Conservation (phyloP, 2,797 vertebrate genomes). For the Vireo griseus region DNA sequence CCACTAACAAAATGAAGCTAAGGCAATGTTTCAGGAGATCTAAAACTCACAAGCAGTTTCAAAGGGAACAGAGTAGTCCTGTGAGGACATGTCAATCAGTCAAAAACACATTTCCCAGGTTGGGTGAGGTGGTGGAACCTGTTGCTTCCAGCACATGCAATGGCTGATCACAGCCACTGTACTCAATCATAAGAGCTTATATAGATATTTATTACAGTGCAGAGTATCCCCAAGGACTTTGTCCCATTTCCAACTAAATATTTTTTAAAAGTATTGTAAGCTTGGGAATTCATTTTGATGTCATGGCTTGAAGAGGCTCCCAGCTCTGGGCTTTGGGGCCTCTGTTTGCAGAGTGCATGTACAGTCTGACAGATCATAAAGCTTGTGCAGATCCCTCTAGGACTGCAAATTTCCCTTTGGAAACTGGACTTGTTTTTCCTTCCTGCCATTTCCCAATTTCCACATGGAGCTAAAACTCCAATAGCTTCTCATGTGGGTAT, state of each 20-base stretch:
- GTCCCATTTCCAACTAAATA: neutral
- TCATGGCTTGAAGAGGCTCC: neutral
- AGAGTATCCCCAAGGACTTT: neutral
- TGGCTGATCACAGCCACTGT: neutral
- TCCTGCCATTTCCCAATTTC: neutral
- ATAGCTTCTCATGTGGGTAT: neutral
- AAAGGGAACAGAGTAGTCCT: neutral
- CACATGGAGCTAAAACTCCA: neutral
- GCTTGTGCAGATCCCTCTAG: neutral
- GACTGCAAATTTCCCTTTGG: neutral
- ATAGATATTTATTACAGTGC: neutral
- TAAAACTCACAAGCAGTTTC: neutral
- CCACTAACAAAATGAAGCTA: neutral
- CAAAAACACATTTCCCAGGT: neutral
- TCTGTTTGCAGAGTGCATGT: neutral
- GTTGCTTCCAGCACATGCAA: neutral
- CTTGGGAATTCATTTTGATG: neutral
- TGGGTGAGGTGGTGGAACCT: neutral
- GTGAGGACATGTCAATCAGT: neutral
- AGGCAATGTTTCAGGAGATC: neutral
- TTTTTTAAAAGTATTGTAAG: neutral
- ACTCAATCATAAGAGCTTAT: neutral
- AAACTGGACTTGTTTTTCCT: neutral
- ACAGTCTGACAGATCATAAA: neutral
- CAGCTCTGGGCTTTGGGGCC: neutral